phyloP scores from a whole-genome alignment of 2,888 invertebrate genomes.

The Sarcophaga subvicina region DNA sequence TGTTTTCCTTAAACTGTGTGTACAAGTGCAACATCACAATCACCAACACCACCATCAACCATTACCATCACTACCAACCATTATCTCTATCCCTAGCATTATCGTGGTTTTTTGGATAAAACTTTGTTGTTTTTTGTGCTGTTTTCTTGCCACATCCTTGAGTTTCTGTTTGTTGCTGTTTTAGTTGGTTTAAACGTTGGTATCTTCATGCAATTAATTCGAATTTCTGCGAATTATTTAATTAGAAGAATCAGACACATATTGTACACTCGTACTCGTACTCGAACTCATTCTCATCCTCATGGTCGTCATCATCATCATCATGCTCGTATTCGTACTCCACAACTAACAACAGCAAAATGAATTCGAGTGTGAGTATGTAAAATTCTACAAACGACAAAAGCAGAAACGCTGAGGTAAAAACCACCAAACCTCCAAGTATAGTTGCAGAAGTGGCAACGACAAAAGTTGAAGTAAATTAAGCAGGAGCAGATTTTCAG shows the following conservation, averaged over 20 bases:
- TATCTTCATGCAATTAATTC: constrained; percentile 82
- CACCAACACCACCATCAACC: no score
- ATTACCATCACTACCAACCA: not conserved
- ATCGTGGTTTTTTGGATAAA: constrained; percentile 62
- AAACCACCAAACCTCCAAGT: not conserved
- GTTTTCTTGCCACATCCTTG: constrained; percentile 60
- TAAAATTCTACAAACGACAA: constrained; percentile 21
- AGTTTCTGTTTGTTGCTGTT: constrained; percentile 33
- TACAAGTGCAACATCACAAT: constrained; percentile 56
- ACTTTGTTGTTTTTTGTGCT: constrained; percentile 20
- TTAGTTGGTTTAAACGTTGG: constrained; percentile 62
- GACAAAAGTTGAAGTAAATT: constrained; percentile 39
- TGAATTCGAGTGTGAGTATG: constrained; percentile 18
- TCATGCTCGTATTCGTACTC: not conserved
- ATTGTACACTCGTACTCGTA: constrained; percentile 58
- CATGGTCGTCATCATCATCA: constrained; percentile 1
- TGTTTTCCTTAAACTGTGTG: not conserved
- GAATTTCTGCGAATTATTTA: constrained; percentile 83
- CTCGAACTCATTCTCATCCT: not conserved
- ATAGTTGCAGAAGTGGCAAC: constrained; percentile 1
- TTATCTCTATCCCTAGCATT: constrained; percentile 32
- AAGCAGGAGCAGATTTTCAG: constrained; percentile 1
- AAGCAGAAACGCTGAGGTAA: constrained; percentile 8
- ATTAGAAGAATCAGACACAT: constrained; percentile 78
- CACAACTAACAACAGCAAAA: not conserved